Base-by-base conservation (phyloP, 53 echinoderm and acorn worm genomes). In the Paracentrotus lividus region DNA sequence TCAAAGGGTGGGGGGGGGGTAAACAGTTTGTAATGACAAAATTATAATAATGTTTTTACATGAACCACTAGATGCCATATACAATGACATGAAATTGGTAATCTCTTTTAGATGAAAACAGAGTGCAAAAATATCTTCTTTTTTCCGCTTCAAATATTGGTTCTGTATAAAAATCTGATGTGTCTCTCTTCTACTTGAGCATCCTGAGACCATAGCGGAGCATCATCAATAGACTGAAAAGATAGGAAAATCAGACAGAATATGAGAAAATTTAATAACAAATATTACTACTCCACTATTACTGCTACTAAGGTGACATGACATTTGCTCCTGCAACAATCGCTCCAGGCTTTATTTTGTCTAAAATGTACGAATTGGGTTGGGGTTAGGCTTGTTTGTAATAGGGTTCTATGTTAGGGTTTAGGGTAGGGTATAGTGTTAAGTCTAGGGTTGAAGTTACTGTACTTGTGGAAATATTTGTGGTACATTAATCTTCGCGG, bases 221-320 rank as follows among this genome's bases (percentile, higher is more conserved):
- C 44, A 96, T 91, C 96, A 96, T 96, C 65, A 96, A 86, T 29
- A 96, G 87, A 93, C 96, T 96, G 95, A 0, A 90, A 45, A 23
- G 20, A 52, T 60, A 84, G 14, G 87, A 20, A 60, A 85, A 94
- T 18, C 29, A 67, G 55, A 68, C 85, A 85, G 31, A 86, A 18
- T n/a, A 52, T 55, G 33, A 45, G 49, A 86, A 86, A 64, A 64
- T 64, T 27, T 23, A 64, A 4, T 64, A 64, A 64, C 64, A 4
- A 52, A n/a, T n/a, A n/a, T n/a, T n/a, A n/a, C n/a, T n/a, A n/a
- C n/a, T n/a, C n/a, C n/a, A n/a, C n/a, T n/a, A n/a, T n/a, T n/a
- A n/a, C n/a, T n/a, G n/a, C n/a, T n/a, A n/a, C n/a, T n/a, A n/a
- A n/a, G n/a, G n/a, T n/a, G n/a, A n/a, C n/a, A n/a, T n/a, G n/a